These are phyloP conservation scores for Sturmia bella DNA, from an alignment of 2,888 invertebrate species.

Conservation along the genomic window DNA sequence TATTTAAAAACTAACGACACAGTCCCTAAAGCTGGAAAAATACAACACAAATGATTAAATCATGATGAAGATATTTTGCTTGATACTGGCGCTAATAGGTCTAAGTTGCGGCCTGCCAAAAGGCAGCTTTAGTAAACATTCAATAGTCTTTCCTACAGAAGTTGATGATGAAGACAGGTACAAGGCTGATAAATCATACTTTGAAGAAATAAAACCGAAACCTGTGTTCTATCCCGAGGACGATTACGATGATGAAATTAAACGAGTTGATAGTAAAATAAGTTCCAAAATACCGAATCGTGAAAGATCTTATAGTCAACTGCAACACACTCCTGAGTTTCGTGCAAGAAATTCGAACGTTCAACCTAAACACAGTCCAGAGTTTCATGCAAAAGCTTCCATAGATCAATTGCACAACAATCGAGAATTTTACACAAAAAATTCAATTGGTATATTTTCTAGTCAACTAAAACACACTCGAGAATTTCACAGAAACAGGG, in stretches of 20 bases:
- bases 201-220: background rate
- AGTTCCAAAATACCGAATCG: background rate
- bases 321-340: no score
- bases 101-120: background rate
- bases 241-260: constrained; percentile 22
- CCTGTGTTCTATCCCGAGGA: constrained; percentile 24
- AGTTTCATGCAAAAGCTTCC: no score
- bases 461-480: no score
- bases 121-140: background rate
- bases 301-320: background rate
- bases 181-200: background rate
- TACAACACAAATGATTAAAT: constrained; percentile 6
- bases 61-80: constrained; percentile 1
- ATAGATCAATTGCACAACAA: no score
- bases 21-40: background rate
- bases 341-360: no score
- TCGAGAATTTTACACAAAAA: no score
- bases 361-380: no score
- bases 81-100: constrained; percentile 4
- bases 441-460: no score
- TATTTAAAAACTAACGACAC: background rate
- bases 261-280: background rate
- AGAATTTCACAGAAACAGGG: no score
- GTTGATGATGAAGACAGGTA: constrained; percentile 23
- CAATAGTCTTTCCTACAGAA: constrained; percentile 38